These are phyloP conservation scores for Drosophila gunungcola DNA, from an alignment of 1,140 invertebrate species.

Conservation along the genomic window DNA sequence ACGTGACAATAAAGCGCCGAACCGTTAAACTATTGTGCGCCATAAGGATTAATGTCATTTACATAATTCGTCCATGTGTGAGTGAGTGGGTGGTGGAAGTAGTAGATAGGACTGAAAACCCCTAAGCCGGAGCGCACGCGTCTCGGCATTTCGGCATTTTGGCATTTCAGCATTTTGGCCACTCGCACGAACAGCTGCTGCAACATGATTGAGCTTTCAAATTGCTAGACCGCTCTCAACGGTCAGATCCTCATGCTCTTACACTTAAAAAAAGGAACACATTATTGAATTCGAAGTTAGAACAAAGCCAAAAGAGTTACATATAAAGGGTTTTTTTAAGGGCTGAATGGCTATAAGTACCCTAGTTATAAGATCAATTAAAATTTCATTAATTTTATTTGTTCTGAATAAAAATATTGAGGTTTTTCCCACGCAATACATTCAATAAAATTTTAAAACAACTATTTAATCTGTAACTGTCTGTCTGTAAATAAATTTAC, in stretches of 20 bases:
- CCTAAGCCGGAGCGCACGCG: conserved; percentile 24
- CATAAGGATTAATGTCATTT: conserved; percentile 82
- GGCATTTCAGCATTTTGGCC: conserved; percentile 49
- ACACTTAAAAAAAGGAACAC: conserved; percentile 2
- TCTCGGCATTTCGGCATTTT: conserved; percentile 19
- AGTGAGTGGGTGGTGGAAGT: neutral
- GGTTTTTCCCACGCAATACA: no score
- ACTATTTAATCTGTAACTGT: no score
- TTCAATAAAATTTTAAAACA: no score
- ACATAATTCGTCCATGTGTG: conserved; percentile 72
- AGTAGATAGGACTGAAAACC: conserved; percentile 1
- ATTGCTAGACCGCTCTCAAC: conserved; percentile 60
- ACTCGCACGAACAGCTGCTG: conserved; percentile 79
- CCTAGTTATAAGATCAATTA: no score
- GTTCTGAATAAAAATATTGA: no score
- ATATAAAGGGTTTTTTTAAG: no score
- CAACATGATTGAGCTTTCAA: conserved; percentile 81
- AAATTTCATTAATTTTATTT: no score
- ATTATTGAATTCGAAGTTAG: no score
- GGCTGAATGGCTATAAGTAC: no score
- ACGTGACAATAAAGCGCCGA: conserved; percentile 81
- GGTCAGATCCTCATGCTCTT: conserved; percentile 2
- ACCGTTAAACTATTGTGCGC: conserved; percentile 80
- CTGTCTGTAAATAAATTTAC: no score
- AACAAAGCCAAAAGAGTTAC: no score